Evolutionary conservation across 2,797 vertebrate species (phyloP), one percentile per base, ranked within the genome.

Genomic region (Diplodus puntazzo): DNA sequence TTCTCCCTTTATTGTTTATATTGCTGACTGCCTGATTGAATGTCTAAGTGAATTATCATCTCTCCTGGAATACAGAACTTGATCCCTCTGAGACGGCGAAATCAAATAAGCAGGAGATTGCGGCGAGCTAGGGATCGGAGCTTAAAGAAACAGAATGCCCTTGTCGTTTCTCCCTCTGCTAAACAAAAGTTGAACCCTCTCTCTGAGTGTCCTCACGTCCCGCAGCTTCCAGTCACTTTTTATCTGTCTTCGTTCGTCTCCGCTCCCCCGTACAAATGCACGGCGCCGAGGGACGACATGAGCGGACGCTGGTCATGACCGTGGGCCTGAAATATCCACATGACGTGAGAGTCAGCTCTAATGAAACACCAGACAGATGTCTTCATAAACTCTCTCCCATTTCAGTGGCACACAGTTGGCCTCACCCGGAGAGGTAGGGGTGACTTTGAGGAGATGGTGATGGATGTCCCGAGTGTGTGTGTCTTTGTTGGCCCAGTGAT

Each of bases 331-430:
- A 87, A 90, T 88, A 86, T 70, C 84, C 78, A 60, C 79, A 75
- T 70, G 82, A 79, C 81, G 70, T 11, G 20, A 60, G 77, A 84
- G 86, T 80, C 81, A 27, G 75, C 71, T 64, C 85, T 91, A 92
- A 93, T 93, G 86, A 94, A 93, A 92, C 90, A 89, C 66, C 85
- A 80, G 70, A 85, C 90, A 87, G 88, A 91, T 87, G 90, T 91
- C 90, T 90, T 87, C 85, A 87, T 90, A 83, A 89, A 87, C 67
- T 78, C 67, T 69, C 68, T 27, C 49, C 64, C 77, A 52, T 61
- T 13, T 4, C 48, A 1, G 72, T 25, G 73, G 72, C 85, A 75
- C 80, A 66, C 81, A 63, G 82, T 53, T 83, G 7, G 79, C 78
- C 71, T 76, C 83, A 52, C 73, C 11, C 75, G 45, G 69, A 87